Evolutionary conservation across 2,797 vertebrate genomes (phyloP), one percentile per base, ranked within the genome.

Genomic region (Toxotes lorentzi): DNA sequence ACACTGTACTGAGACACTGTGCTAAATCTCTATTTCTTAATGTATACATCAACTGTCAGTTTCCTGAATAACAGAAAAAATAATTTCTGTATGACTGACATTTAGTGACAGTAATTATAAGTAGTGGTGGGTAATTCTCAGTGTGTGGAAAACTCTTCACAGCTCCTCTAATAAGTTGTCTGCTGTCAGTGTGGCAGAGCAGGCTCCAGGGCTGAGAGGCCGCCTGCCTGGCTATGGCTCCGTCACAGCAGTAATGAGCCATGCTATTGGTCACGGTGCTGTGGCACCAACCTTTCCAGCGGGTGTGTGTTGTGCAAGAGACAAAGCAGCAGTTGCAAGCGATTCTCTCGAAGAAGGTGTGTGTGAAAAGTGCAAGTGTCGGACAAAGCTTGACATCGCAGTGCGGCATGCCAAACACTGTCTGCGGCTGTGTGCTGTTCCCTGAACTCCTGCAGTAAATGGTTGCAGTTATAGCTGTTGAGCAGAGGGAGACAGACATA

Each of bases 161-260:
- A 41, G 70, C 53, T 58, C 50, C 13, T 79, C 38, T 88, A 76
- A 84, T 81, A 78, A 66, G 76, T 63, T 50, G 70, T 73, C 67
- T 78, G 34, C 76, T 70, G 79, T 82, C 40, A 9, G 76, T 12
- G 63, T 24, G 71, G 59, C 30, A 17, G 73, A 0, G 9, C 24
- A 7, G 61, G 72, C 79, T 67, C 68, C 54, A 11, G 78, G 80
- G 74, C 65, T 56, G 71, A 58, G 2, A 58, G 76, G 63, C 74
- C 67, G 69, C 43, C 78, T 51, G 86, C 70, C 56, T 75, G 34
- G 0, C 65, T 27, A 54, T 23, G 56, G 56, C 73, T 88, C 78
- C 73, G 79, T 74, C 76, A 57, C 84, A 72, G 70, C 58, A 24
- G 32, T 92, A 91, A 91, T 90, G 89, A 93, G 85, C 79, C 79